A percentile compares a stretch with the other conserved stretches of the same genome.
These are phyloP conservation scores for Taenaris catops DNA, from an alignment of 2,888 invertebrate genomes.

Conservation along the genomic window DNA sequence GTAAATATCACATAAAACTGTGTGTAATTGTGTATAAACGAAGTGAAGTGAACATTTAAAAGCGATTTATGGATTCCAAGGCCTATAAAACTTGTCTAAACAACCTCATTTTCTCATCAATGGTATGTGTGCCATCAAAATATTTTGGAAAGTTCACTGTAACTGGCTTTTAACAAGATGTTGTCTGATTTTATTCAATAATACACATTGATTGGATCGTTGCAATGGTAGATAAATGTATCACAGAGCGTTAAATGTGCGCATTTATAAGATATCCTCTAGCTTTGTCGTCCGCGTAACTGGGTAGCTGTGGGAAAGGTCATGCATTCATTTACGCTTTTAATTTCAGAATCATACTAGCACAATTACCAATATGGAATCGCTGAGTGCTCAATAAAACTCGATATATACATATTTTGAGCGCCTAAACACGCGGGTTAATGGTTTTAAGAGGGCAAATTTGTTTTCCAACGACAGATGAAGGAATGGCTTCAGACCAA, in stretches of 20 bases:
- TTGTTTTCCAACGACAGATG: constrained; percentile 73
- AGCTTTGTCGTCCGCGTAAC: constrained; percentile 78
- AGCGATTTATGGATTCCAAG: constrained; percentile 55
- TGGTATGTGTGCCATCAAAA: constrained; percentile 80
- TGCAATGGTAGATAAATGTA: too few species aligned
- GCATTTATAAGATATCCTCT: too few species aligned
- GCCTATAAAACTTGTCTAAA: constrained; percentile 41
- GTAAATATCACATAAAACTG: constrained; percentile 55
- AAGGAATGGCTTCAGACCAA: constrained; percentile 88
- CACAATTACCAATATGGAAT: constrained; percentile 12
- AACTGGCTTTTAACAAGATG: constrained; percentile 27
- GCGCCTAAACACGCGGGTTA: constrained; percentile 38
- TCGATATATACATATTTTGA: constrained; percentile 14
- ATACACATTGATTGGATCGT: too few species aligned
- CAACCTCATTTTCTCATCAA: constrained; percentile 59
- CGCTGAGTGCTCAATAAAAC: constrained; percentile 18
- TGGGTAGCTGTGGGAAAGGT: constrained; percentile 77
- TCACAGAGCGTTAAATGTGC: too few species aligned
- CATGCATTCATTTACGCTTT: constrained; percentile 67
- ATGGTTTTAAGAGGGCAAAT: constrained; percentile 84
- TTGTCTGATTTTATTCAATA: constrained; percentile 1
- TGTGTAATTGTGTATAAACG: constrained; percentile 40
- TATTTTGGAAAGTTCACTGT: constrained; percentile 77
- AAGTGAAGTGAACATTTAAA: constrained; percentile 54
- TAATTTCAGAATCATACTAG: constrained; percentile 52